Percentiles rank a stretch among this genome's conserved stretches.
phyloP scores from a whole-genome alignment of 2,113 vertebrate genomes.

The Coptodon bakossiorum region DNA sequence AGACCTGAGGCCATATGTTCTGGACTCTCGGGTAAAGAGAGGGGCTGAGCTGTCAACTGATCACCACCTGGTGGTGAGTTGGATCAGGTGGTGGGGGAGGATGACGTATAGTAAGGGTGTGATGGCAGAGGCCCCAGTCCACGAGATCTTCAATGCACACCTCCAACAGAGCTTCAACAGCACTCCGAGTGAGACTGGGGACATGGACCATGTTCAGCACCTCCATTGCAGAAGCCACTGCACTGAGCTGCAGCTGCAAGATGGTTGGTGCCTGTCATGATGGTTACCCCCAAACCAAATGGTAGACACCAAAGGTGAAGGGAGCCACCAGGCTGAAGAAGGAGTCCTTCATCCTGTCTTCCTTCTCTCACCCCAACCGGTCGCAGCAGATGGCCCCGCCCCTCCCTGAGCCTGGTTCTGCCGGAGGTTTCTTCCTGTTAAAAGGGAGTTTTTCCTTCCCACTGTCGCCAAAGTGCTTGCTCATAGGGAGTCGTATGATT shows the following conservation, averaged over 20 bases:
- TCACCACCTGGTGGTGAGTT: neutral
- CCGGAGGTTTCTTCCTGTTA: neutral
- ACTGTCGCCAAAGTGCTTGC: neutral
- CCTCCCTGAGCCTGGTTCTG: neutral
- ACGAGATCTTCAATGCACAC: neutral
- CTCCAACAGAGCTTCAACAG: neutral
- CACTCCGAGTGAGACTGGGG: neutral
- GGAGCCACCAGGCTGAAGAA: neutral
- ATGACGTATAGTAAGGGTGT: neutral
- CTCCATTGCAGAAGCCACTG: neutral
- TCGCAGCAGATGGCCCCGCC: neutral
- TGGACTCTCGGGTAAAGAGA: neutral
- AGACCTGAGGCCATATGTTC: neutral
- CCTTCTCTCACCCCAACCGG: neutral
- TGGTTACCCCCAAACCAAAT: neutral
- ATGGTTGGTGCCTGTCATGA: neutral
- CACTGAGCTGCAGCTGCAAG: neutral
- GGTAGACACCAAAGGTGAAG: fast-evolving
- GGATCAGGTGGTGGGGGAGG: neutral
- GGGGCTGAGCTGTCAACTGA: neutral
- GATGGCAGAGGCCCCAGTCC: neutral
- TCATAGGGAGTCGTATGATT: neutral
- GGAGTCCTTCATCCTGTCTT: neutral
- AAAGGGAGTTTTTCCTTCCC: neutral
- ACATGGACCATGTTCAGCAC: neutral